Conservation (phyloP, 64 coral and sea anemone genomes). For the Actinia equina region DNA sequence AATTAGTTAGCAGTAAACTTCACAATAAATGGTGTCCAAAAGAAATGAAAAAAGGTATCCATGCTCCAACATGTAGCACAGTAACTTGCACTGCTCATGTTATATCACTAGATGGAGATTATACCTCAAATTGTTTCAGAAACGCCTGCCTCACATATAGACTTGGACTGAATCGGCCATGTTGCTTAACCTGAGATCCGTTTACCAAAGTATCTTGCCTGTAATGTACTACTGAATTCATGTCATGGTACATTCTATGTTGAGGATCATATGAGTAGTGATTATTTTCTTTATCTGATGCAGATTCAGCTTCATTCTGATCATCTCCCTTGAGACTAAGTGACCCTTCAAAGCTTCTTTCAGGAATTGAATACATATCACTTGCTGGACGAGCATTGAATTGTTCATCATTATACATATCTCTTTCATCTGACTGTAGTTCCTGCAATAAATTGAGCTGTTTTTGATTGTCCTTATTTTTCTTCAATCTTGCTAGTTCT, state of each 20-base stretch:
- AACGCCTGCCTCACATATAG: slow-evolving; percentile 16
- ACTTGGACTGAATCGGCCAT: background rate
- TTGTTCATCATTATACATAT: background rate
- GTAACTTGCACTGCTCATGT: no score
- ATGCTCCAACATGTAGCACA: no score
- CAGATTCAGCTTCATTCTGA: slow-evolving; percentile 14
- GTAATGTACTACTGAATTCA: background rate
- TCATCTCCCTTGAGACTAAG: background rate
- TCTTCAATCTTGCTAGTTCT: slow-evolving; percentile 13
- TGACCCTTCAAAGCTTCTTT: slow-evolving; percentile 8
- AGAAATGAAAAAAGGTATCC: no score
- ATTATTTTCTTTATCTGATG: slow-evolving; percentile 30
- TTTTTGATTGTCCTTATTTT: background rate
- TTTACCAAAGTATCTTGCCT: background rate
- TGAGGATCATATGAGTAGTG: background rate
- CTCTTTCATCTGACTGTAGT: background rate
- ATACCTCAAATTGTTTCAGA: slow-evolving; percentile 21
- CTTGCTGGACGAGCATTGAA: no score
- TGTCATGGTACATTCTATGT: background rate
- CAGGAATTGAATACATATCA: slow-evolving; percentile 31
- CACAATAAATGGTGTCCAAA: no score
- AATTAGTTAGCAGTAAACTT: no score
- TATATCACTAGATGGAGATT: no score
- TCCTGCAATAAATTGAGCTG: background rate
- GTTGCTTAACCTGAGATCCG: background rate